phyloP scores from a whole-genome alignment of 2,888 invertebrate genomes.

The Brachylomia viminalis region DNA sequence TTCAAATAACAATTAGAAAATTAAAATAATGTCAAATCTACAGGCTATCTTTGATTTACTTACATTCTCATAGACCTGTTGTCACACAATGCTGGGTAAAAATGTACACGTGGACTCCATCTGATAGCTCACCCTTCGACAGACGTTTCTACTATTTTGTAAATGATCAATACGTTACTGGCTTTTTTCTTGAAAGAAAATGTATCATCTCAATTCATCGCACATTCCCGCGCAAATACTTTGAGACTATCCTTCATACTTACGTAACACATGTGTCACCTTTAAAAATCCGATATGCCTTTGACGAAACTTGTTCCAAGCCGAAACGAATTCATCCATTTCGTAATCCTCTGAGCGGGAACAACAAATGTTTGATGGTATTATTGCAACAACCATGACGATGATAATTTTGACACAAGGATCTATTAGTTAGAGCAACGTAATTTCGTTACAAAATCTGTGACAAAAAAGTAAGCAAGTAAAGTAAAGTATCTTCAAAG shows the following conservation, averaged over 20 bases:
- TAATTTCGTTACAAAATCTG: too few species aligned
- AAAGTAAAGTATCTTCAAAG: too few species aligned
- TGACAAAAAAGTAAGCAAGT: too few species aligned
- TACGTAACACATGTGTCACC: slow-evolving; percentile 25
- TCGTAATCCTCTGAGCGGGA: not conserved
- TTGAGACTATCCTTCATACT: slow-evolving; percentile 1
- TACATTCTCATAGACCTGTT: too few species aligned
- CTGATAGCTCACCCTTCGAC: too few species aligned
- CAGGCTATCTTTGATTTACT: not conserved
- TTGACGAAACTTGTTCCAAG: slow-evolving; percentile 12
- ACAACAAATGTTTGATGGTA: not conserved
- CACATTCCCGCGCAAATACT: slow-evolving; percentile 40
- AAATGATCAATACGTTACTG: not conserved
- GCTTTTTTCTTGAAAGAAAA: not conserved
- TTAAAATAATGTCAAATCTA: not conserved
- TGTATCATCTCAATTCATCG: slow-evolving; percentile 4
- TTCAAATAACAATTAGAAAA: not conserved
- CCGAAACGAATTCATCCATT: not conserved
- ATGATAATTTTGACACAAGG: too few species aligned
- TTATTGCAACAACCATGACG: too few species aligned
- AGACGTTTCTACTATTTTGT: not conserved
- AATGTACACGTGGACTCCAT: not conserved
- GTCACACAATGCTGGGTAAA: not conserved
- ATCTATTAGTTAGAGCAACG: too few species aligned
- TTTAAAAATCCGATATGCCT: not conserved